A percentile compares a stretch with the other conserved stretches of the same genome.
Evolutionary conservation across 2,888 invertebrate species (phyloP).

Genomic region (Stegana nigrithorax): DNA sequence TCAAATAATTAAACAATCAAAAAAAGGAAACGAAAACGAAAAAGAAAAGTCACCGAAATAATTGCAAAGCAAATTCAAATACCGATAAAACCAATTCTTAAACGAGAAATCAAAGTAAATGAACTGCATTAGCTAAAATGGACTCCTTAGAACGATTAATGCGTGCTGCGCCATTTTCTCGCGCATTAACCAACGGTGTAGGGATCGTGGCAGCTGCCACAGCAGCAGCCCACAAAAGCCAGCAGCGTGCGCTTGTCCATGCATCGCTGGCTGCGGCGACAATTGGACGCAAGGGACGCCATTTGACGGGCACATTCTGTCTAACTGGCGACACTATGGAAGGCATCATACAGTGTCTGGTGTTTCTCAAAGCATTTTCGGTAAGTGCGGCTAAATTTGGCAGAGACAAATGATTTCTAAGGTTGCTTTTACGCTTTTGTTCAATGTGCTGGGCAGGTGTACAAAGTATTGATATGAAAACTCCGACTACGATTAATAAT

Average conservation of each 20-base stretch:
- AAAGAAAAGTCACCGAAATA: constrained; percentile 13
- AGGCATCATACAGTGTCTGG: constrained; percentile 91
- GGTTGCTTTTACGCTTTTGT: too few relatives aligned
- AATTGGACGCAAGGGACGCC: constrained; percentile 82
- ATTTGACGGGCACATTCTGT: constrained; percentile 89
- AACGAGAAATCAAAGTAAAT: constrained; percentile 10
- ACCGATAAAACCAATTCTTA: constrained; percentile 2
- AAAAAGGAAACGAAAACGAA: constrained; percentile 12
- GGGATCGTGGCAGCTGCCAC: constrained; percentile 56
- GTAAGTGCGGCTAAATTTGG: too few relatives aligned
- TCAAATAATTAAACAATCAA: constrained; percentile 5
- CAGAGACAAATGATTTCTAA: too few relatives aligned
- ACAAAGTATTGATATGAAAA: too few relatives aligned
- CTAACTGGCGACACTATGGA: constrained; percentile 93
- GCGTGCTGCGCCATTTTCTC: constrained; percentile 77
- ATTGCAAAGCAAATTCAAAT: background rate
- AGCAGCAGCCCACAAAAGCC: constrained; percentile 65
- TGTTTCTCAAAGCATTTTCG: constrained; percentile 93
- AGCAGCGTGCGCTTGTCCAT: constrained; percentile 79
- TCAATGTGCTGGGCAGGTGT: too few relatives aligned
- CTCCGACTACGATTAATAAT: too few relatives aligned
- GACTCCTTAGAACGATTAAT: constrained; percentile 86
- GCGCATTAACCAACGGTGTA: constrained; percentile 72
- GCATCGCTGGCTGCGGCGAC: constrained; percentile 78
- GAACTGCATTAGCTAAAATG: constrained; percentile 69